A percentile compares a stretch with the other conserved stretches of the same genome.
Evolutionary conservation across 2,113 vertebrate species (phyloP).

Genomic region (Eira barbara): DNA sequence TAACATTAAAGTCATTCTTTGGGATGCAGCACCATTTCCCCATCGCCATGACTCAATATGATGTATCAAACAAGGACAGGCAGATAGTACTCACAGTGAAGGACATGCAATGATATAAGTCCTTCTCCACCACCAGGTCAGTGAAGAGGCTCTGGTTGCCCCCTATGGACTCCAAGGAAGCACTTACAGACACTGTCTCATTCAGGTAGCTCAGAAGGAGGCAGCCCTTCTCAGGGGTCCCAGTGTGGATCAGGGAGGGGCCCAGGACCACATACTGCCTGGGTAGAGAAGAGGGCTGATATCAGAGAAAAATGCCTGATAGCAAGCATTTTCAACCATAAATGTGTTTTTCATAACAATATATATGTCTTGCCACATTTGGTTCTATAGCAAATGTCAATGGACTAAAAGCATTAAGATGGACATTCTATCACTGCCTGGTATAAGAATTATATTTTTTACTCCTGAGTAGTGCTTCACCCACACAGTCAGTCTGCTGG

Average conservation of each 20-base stretch:
- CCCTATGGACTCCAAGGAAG: neutral
- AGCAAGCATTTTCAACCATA: neutral
- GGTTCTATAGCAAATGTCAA: neutral
- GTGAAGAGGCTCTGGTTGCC: conserved; percentile 67
- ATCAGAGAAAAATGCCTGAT: neutral
- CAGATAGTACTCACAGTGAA: conserved; percentile 59
- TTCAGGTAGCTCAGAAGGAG: conserved; percentile 72
- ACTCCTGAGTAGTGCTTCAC: neutral
- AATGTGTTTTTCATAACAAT: neutral
- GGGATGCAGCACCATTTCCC: neutral
- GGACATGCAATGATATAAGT: neutral
- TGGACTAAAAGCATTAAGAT: neutral
- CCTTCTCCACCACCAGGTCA: conserved; percentile 12
- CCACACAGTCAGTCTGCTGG: neutral
- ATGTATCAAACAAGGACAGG: neutral
- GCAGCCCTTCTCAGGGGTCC: conserved; percentile 59
- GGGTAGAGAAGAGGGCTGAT: neutral
- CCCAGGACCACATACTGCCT: conserved; percentile 77
- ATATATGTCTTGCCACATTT: neutral
- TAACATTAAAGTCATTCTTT: neutral
- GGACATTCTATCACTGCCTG: neutral
- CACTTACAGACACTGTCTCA: conserved; percentile 72
- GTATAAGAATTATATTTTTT: neutral
- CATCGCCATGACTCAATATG: neutral
- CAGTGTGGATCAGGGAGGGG: conserved; percentile 39